Evolutionary conservation across 2,113 vertebrate species (phyloP).

Genomic region (Benitochromis conjunctus): DNA sequence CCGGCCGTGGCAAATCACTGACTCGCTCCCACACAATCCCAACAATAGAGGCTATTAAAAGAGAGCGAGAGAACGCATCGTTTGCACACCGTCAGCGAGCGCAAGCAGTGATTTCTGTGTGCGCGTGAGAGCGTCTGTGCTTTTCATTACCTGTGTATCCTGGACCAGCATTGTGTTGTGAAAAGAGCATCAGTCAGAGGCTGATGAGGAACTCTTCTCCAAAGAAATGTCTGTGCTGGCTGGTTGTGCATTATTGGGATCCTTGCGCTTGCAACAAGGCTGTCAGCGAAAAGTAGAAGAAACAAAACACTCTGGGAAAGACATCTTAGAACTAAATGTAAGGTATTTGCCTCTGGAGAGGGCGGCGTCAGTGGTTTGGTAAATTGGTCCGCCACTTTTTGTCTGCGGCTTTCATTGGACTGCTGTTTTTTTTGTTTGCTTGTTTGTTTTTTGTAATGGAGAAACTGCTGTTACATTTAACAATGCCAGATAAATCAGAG

Average conservation of each 20-base stretch:
- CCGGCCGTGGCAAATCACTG: conserved; percentile 34
- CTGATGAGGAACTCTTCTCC: neutral
- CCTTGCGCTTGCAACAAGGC: neutral
- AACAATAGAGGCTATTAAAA: conserved; percentile 46
- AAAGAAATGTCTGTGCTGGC: neutral
- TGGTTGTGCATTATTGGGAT: neutral
- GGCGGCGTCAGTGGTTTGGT: neutral
- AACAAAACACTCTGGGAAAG: neutral
- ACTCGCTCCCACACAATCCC: conserved; percentile 48
- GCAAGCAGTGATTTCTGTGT: neutral
- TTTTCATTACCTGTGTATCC: conserved; percentile 43
- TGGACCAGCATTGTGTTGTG: neutral
- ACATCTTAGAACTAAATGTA: neutral
- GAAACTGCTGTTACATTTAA: neutral
- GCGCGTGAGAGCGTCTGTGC: neutral
- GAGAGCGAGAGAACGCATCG: neutral
- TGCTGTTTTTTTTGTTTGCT: neutral
- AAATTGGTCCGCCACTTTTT: neutral
- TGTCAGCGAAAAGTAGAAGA: neutral
- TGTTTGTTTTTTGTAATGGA: neutral
- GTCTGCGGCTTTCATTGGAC: neutral
- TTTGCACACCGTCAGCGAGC: conserved; percentile 9
- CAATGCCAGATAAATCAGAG: neutral
- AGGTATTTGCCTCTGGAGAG: neutral
- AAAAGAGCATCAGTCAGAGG: neutral